phyloP scores from a whole-genome alignment of 2,888 invertebrate genomes.

The Drosophila nigricruria region DNA sequence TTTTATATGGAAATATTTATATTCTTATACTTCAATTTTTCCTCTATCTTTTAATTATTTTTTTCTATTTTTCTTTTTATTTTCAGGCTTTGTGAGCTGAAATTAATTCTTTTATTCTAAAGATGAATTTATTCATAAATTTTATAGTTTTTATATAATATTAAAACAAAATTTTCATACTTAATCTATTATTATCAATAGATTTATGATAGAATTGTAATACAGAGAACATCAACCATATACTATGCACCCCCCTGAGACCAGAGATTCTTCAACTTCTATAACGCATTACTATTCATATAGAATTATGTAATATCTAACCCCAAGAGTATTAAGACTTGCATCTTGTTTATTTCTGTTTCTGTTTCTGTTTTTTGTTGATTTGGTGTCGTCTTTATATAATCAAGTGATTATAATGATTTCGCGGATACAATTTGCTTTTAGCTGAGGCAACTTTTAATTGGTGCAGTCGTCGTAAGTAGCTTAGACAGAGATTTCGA shows the following conservation, averaged over 20 bases:
- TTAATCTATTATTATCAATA: too few relatives aligned
- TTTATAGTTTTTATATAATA: too few relatives aligned
- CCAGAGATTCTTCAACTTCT: background rate
- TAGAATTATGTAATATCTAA: background rate
- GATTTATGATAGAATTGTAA: too few relatives aligned
- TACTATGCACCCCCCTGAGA: too few relatives aligned
- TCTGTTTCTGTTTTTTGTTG: slow-evolving; percentile 1
- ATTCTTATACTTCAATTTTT: too few relatives aligned
- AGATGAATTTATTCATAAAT: too few relatives aligned
- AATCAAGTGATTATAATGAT: slow-evolving; percentile 15
- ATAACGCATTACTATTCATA: background rate
- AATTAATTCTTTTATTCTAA: too few relatives aligned
- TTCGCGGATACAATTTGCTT: slow-evolving; percentile 27
- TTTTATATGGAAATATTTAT: too few relatives aligned
- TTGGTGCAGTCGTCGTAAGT: slow-evolving; percentile 29
- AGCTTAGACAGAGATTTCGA: slow-evolving; percentile 39
- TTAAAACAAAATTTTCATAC: too few relatives aligned
- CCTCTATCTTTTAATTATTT: too few relatives aligned
- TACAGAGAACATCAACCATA: background rate
- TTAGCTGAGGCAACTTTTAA: slow-evolving; percentile 12
- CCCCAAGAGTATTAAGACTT: background rate
- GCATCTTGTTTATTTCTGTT: background rate
- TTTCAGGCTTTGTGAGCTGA: too few relatives aligned
- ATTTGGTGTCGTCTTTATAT: slow-evolving; percentile 4
- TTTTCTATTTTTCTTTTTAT: too few relatives aligned